phyloP scores from a whole-genome alignment of 2,113 vertebrate species.

The Forbesichthys agassizii region DNA sequence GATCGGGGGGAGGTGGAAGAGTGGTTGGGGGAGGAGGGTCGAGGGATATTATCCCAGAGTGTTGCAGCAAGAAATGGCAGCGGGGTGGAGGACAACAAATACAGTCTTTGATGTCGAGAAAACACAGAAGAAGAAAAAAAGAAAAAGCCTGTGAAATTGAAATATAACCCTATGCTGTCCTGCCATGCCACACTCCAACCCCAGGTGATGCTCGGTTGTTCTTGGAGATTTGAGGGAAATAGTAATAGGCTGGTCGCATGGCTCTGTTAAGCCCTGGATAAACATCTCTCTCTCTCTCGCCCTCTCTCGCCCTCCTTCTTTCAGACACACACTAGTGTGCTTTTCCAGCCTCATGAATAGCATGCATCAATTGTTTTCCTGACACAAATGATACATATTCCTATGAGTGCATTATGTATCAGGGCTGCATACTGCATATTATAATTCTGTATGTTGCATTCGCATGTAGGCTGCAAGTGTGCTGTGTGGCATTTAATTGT shows the following conservation, averaged over 20 bases:
- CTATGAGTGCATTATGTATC: too few species aligned
- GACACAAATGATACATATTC: neutral
- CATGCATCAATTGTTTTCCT: neutral
- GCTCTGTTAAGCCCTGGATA: conserved; percentile 15
- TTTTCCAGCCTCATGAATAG: neutral
- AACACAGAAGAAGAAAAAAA: conserved; percentile 6
- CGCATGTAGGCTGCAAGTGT: too few species aligned
- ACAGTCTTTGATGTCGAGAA: conserved; percentile 11
- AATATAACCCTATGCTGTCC: neutral
- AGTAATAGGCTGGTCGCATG: conserved; percentile 30
- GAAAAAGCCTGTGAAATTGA: conserved; percentile 3
- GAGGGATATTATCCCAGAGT: conserved; percentile 20
- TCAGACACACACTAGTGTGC: neutral
- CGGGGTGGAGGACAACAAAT: conserved; percentile 17
- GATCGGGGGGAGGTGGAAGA: neutral
- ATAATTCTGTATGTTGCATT: too few species aligned
- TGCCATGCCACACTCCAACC: neutral
- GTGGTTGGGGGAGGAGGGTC: neutral
- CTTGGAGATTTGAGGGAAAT: conserved; percentile 17
- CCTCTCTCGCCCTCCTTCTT: conserved; percentile 3
- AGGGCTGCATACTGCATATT: too few species aligned
- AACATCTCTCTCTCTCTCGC: conserved; percentile 15
- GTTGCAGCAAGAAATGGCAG: conserved; percentile 33
- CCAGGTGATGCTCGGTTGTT: neutral
- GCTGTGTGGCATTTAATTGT: neutral